A percentile compares a stretch with the other conserved stretches of the same genome.
Conservation (phyloP, 1,140 invertebrate genomes). For the Drosophila obscura region DNA sequence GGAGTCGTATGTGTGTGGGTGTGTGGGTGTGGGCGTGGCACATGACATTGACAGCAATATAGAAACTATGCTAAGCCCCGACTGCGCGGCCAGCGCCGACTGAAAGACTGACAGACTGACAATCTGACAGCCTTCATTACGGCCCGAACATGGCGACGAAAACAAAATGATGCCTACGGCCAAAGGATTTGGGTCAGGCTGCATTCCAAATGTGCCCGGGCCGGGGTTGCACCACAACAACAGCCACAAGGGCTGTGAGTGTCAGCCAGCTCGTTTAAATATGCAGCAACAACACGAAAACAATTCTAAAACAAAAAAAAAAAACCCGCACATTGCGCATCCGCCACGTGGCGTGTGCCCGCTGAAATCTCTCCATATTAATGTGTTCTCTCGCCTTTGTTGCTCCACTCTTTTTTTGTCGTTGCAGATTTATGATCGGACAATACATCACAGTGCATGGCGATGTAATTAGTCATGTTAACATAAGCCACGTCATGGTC, state of each 20-base stretch:
- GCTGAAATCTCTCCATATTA: conserved; percentile 60
- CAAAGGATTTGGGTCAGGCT: conserved; percentile 76
- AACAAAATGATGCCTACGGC: conserved; percentile 71
- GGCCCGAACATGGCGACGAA: conserved; percentile 69
- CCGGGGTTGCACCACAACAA: not conserved
- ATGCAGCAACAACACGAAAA: conserved; percentile 51
- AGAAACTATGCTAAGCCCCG: conserved; percentile 72
- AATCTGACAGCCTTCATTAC: conserved; percentile 73
- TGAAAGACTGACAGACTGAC: too few relatives aligned
- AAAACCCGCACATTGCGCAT: conserved; percentile 59
- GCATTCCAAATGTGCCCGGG: conserved; percentile 68
- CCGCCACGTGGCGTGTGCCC: conserved; percentile 43
- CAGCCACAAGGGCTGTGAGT: not conserved
- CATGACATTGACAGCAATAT: conserved; percentile 72
- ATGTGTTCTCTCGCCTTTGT: conserved; percentile 52
- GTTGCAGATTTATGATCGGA: conserved; percentile 90
- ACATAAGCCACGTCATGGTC: conserved; percentile 92
- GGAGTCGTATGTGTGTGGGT: conserved; percentile 19
- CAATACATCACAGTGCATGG: conserved; percentile 92
- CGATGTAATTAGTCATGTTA: conserved; percentile 94
- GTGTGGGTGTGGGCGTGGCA: conserved; percentile 57
- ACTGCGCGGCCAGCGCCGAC: conserved; percentile 46
- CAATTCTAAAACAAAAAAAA: too few relatives aligned
- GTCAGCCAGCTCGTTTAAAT: conserved; percentile 44
- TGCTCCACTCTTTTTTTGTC: conserved; percentile 17